Percentiles rank a stretch among this genome's conserved stretches.
These are phyloP conservation scores for Acanthisitta chloris DNA, from an alignment of 2,113 vertebrate genomes.

Conservation along the genomic window DNA sequence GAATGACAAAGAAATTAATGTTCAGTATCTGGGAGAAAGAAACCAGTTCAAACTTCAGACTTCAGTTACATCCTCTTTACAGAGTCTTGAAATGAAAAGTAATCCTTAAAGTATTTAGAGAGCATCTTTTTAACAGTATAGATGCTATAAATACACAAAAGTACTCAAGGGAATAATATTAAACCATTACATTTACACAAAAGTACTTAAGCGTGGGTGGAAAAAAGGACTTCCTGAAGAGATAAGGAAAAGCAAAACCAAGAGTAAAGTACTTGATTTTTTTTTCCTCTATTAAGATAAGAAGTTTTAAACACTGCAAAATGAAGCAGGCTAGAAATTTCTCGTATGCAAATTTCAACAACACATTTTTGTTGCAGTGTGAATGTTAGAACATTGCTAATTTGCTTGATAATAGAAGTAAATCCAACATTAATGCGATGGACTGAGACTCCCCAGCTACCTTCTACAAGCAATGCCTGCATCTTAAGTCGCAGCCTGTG, in stretches of 20 bases:
- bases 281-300: background rate
- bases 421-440: background rate
- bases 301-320: background rate
- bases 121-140: background rate
- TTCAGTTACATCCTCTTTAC: background rate
- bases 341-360: background rate
- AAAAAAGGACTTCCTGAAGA: slow-evolving; percentile 11
- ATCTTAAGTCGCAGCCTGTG: background rate
- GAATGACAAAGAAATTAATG: background rate
- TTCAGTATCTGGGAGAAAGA: background rate
- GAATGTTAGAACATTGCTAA: background rate
- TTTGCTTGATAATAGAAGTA: background rate
- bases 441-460: background rate
- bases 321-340: background rate
- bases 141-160: background rate
- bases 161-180: background rate
- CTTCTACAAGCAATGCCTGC: background rate
- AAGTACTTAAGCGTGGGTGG: background rate
- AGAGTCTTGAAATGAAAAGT: background rate
- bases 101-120: background rate
- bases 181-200: background rate
- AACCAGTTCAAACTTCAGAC: background rate
- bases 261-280: background rate
- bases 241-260: background rate
- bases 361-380: background rate